Base-by-base conservation (phyloP, 2,888 invertebrate species). In the Drosophila cognata region DNA sequence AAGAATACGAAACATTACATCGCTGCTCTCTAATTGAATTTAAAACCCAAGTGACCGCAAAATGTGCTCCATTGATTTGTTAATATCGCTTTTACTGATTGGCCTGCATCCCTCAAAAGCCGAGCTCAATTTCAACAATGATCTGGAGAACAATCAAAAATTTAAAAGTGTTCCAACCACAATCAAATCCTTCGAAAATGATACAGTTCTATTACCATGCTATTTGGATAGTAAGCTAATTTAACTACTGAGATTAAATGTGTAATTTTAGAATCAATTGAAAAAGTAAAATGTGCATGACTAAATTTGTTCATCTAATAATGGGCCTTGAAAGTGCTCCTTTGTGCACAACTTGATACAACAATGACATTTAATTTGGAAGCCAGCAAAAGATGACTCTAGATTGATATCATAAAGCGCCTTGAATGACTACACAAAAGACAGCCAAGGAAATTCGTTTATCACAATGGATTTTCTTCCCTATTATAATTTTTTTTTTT, bases 201-300 rank as follows among this genome's bases (percentile, higher is more conserved):
- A 96, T 78, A 96, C 96, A 0, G 96, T 97, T 0, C 91, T 96
- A 31, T 93, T 97, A 71, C 97, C 97, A 0, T 97, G 97, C 91
- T 95, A 96, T 91, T 94, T 96, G 77, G 95, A 96, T 83, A 95
- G 97, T 95, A 94, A 95, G 94, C 92, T 31, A 1, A 33, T 4
- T 4, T 13, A 33, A 58, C 28, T 33, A 31, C 1, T 25, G 0
- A 31, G 16, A 18, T 33, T 52, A 10, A 38, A 21, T 33, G 46
- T 16, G 51, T 18, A 36, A 52, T 29, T 41, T 28, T n/a, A 25
- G 46, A 36, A 29, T 6, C 18, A 16, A 16, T 31, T 25, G 16
- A 43, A n/a, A 38, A 16, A 5, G 46, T 28, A 50, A 13, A 25
- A 35, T 33, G 38, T 51, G 28, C 36, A 36, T 18, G 16, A 18